phyloP scores from a whole-genome alignment of 2,888 invertebrate genomes.

The Platycheirus rosarum region DNA sequence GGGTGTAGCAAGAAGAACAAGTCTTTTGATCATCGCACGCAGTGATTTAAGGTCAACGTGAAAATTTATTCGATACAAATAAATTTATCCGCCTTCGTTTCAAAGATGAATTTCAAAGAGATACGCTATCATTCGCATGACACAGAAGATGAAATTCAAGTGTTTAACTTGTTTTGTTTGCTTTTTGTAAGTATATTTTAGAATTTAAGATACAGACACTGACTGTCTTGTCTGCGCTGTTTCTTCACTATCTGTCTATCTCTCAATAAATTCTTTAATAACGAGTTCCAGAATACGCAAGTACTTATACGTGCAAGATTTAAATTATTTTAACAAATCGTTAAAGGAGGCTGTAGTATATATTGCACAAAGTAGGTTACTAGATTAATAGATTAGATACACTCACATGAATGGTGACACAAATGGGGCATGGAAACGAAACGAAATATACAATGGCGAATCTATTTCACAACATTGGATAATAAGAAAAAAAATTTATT shows the following conservation, averaged over 20 bases:
- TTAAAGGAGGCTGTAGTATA: conserved; percentile 39
- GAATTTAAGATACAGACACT: too few relatives aligned
- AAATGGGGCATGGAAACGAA: background rate
- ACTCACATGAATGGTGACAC: background rate
- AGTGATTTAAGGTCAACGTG: too few relatives aligned
- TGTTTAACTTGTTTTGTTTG: too few relatives aligned
- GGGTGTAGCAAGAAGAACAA: too few relatives aligned
- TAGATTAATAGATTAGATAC: conserved; percentile 30
- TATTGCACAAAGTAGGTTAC: conserved; percentile 60
- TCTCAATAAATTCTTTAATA: conserved; percentile 37
- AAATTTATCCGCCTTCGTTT: conserved; percentile 4
- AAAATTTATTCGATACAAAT: too few relatives aligned
- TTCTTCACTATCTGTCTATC: too few relatives aligned
- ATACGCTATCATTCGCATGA: conserved; percentile 17
- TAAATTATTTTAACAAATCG: conserved; percentile 38
- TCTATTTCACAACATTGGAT: conserved; percentile 11
- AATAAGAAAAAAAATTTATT: background rate
- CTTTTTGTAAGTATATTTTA: conserved; percentile 15
- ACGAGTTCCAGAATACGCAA: conserved; percentile 53
- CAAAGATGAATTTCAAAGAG: conserved; percentile 2
- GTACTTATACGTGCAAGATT: background rate
- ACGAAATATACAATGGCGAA: background rate
- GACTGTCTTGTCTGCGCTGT: too few relatives aligned
- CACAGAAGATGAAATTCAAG: too few relatives aligned
- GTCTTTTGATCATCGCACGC: too few relatives aligned